These are phyloP conservation scores for Drymodes brunneopygia DNA, from an alignment of 2,113 vertebrate genomes.

Conservation along the genomic window DNA sequence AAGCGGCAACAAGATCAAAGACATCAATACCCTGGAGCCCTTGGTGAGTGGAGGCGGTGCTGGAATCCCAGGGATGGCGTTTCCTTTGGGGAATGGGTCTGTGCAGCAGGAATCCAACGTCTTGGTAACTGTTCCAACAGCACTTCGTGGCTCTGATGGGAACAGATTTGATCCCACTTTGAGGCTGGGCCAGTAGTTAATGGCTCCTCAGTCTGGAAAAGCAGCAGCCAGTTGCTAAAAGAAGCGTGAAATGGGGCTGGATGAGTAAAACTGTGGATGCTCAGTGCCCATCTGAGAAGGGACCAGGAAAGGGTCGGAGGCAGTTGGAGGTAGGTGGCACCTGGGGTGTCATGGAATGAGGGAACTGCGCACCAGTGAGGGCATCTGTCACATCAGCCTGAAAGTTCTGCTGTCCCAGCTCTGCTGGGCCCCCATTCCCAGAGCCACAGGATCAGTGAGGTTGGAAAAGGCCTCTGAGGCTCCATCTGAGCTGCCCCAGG, in stretches of 20 bases:
- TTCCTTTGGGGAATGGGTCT: neutral
- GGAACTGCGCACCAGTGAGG: neutral
- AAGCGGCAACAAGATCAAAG: slow-evolving; percentile 84
- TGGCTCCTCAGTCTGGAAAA: slow-evolving; percentile 55
- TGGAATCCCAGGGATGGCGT: neutral
- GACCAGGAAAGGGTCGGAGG: neutral
- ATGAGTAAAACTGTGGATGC: slow-evolving; percentile 44
- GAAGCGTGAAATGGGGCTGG: slow-evolving; percentile 43
- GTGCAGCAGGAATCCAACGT: slow-evolving; percentile 8
- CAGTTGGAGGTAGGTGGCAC: slow-evolving; percentile 54
- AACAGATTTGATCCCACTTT: slow-evolving; percentile 31
- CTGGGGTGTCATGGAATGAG: slow-evolving; percentile 31
- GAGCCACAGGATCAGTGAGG: neutral
- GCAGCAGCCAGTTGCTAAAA: slow-evolving; percentile 53
- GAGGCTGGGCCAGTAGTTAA: slow-evolving; percentile 54
- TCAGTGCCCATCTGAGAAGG: slow-evolving; percentile 48
- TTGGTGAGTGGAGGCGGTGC: slow-evolving; percentile 72
- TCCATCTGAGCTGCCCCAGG: neutral
- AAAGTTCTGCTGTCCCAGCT: neutral
- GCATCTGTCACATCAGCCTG: neutral
- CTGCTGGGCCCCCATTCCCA: neutral
- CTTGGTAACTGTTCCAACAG: slow-evolving; percentile 56
- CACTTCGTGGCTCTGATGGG: slow-evolving; percentile 53
- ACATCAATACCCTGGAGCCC: slow-evolving; percentile 78
- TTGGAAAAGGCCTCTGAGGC: neutral